Conservation (phyloP, 2,888 invertebrate genomes). For the Syrista parreyssii region DNA sequence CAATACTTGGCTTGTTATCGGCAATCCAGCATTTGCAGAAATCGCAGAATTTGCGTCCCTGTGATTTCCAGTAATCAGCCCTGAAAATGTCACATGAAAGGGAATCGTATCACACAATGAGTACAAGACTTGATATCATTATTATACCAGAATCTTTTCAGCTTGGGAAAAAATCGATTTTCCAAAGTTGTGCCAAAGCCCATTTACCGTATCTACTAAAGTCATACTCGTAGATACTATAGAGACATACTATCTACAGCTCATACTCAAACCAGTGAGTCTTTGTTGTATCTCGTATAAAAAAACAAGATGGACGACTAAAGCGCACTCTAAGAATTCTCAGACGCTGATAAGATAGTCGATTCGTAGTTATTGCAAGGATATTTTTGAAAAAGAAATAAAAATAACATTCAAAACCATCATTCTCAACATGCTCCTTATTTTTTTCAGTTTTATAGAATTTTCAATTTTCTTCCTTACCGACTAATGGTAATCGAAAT, state of each 20-base stretch:
- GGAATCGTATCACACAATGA: not conserved
- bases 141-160: not conserved
- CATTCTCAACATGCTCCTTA: too few species aligned
- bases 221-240: not conserved
- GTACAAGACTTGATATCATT: not conserved
- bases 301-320: not conserved
- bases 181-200: not conserved
- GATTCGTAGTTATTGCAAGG: not conserved
- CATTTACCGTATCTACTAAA: not conserved
- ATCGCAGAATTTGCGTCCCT: slow-evolving; percentile 94
- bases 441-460: not conserved
- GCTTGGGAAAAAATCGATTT: not conserved
- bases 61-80: slow-evolving; percentile 98
- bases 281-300: not conserved
- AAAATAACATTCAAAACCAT: too few species aligned
- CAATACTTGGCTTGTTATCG: slow-evolving; percentile 95
- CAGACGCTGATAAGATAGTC: not conserved
- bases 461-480: not conserved
- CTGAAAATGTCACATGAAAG: slow-evolving; percentile 67
- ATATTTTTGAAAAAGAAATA: not conserved
- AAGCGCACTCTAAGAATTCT: not conserved
- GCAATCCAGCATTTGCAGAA: slow-evolving; percentile 99
- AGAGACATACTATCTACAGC: not conserved
- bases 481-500: too few species aligned
- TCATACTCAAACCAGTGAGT: not conserved